Base-by-base conservation (phyloP, 2,888 invertebrate species). In the Nomada flava region DNA sequence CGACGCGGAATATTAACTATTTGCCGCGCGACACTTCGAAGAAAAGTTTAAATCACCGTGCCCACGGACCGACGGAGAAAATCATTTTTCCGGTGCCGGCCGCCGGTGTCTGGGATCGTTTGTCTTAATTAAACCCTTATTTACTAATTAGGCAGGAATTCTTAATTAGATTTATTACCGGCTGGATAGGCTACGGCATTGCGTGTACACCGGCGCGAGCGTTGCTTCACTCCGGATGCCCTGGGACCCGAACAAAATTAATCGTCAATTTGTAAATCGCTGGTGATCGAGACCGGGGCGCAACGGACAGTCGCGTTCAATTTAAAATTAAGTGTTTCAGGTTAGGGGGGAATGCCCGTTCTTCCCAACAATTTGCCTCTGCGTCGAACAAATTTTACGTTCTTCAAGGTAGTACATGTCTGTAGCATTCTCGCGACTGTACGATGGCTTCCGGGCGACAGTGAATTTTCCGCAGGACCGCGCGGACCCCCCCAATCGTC, bases 91-190 rank as follows among this genome's bases (percentile, higher is more conserved):
- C 63, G 69, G 59, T 68, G 64, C 42, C 67, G 67, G 20, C 26
- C 72, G 53, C 36, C 52, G 42, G 15, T 47, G 36, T 67, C 60
- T 73, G 68, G 55, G 86, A 83, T 88, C 90, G 87, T 89, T 87
- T 84, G 81, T 89, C 89, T 90, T 88, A 85, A 91, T 91, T 91
- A 88, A 86, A 79, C 82, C 82, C 81, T 89, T 88, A 89, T 86
- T 89, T 90, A 85, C 88, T 86, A 90, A 89, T 90, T 89, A 86
- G 84, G 69, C 83, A 75, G 65, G 85, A 86, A 89, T 88, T 82
- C 85, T 86, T 89, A 89, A 90, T 90, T 85, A 83, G 86, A 90
- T 89, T 89, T 88, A 90, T 89, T 82, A 86, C 69, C 79, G 64
- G 77, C 71, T 76, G 50, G 71, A 47, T 47, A 10, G 47, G 15